A percentile compares a stretch with the other conserved stretches of the same genome.
Conservation (phyloP, 2,888 invertebrate genomes). For the Cosmia pyralina region DNA sequence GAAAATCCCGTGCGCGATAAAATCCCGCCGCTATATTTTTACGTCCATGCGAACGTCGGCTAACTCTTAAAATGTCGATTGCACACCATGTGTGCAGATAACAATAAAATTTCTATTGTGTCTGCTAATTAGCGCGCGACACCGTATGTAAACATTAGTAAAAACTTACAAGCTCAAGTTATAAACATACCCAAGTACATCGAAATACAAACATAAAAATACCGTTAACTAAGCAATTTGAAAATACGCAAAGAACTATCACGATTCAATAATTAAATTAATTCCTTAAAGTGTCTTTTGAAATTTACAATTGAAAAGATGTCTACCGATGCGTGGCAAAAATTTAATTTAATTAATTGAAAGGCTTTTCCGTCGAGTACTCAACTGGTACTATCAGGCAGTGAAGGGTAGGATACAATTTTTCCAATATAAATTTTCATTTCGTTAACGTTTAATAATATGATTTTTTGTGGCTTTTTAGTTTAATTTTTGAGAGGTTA, state of each 20-base stretch:
- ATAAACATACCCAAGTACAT: not conserved
- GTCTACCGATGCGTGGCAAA: slow-evolving; percentile 64
- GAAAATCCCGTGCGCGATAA: no score
- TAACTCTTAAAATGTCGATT: no score
- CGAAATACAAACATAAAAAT: not conserved
- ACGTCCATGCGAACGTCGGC: no score
- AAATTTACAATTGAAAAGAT: slow-evolving; percentile 65
- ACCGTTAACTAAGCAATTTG: not conserved
- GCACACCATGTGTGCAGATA: no score
- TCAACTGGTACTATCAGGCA: slow-evolving; percentile 33
- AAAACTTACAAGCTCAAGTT: not conserved
- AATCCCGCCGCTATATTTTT: no score
- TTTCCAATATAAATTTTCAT: slow-evolving; percentile 20
- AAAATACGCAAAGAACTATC: slow-evolving; percentile 28
- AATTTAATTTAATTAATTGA: slow-evolving; percentile 77
- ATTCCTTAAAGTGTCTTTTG: slow-evolving; percentile 47
- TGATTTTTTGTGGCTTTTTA: no score
- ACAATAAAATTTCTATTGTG: no score
- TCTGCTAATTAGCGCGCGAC: no score
- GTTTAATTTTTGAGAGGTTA: not conserved
- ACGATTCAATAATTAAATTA: slow-evolving; percentile 37
- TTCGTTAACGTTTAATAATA: slow-evolving; percentile 7
- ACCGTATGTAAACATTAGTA: not conserved
- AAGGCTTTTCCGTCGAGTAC: slow-evolving; percentile 64
- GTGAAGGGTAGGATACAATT: slow-evolving; percentile 56